Conservation (phyloP, 2,797 vertebrate species). For the Champsocephalus gunnari region DNA sequence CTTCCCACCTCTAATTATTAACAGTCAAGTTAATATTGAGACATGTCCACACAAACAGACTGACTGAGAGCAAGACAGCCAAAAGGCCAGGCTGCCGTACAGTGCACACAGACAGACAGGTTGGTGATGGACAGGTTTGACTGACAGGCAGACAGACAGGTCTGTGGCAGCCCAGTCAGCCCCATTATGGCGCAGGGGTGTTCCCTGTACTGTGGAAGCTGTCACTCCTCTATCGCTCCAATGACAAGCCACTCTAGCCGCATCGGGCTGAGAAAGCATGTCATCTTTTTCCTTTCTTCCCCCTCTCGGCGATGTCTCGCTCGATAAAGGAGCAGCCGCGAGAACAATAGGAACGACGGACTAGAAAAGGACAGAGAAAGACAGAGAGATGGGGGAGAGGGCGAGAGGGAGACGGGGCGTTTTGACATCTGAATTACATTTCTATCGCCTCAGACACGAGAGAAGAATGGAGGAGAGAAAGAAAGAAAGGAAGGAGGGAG, state of each 20-base stretch:
- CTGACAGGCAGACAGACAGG: conserved; percentile 81
- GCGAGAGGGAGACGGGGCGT: conserved; percentile 79
- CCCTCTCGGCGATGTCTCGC: conserved; percentile 83
- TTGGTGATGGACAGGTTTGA: conserved; percentile 76
- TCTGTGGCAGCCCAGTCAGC: conserved; percentile 81
- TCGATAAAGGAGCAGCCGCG: conserved; percentile 86
- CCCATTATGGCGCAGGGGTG: conserved; percentile 83
- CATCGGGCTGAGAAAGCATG: conserved; percentile 87
- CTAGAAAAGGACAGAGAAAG: conserved; percentile 80
- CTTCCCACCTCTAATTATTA: neutral
- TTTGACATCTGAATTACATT: conserved; percentile 91
- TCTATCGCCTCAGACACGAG: conserved; percentile 79
- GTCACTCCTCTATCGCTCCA: conserved; percentile 79
- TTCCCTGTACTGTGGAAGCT: conserved; percentile 85
- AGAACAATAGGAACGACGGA: conserved; percentile 87
- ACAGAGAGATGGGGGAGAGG: conserved; percentile 78
- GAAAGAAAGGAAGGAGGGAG: conserved; percentile 68
- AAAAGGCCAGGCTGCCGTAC: conserved; percentile 55
- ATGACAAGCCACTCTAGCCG: conserved; percentile 83
- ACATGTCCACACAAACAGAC: conserved; percentile 29
- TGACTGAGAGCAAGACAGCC: conserved; percentile 42
- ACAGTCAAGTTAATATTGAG: conserved; percentile 42
- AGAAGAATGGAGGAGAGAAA: conserved; percentile 76
- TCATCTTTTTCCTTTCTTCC: conserved; percentile 85
- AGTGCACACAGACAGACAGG: conserved; percentile 71